Conservation (phyloP, 2,797 vertebrate species). For the Coendou prehensilis region DNA sequence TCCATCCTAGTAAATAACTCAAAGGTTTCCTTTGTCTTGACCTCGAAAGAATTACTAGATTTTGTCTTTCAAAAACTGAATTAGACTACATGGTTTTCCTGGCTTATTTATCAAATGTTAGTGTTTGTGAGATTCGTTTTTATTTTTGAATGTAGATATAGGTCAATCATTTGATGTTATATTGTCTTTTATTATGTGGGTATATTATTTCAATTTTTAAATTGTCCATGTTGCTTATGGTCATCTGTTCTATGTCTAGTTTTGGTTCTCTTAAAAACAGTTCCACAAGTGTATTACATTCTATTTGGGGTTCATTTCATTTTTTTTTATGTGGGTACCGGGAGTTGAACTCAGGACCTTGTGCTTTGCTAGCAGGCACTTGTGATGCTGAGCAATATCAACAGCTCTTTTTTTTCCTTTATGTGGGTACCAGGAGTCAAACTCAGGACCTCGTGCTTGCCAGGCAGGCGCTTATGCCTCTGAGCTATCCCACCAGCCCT, state of each 20-base stretch:
- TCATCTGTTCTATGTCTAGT: neutral
- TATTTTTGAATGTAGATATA: neutral
- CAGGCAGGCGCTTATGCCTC: too few species aligned
- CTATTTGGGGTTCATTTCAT: neutral
- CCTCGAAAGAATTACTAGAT: neutral
- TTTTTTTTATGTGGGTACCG: neutral
- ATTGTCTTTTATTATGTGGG: neutral
- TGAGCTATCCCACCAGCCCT: too few species aligned
- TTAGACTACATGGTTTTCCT: neutral
- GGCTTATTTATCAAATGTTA: neutral
- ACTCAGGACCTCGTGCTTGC: too few species aligned
- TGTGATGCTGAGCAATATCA: too few species aligned
- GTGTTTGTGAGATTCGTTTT: neutral
- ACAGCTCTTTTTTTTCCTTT: too few species aligned
- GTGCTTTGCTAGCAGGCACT: too few species aligned
- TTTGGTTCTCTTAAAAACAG: neutral
- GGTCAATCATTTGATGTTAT: neutral
- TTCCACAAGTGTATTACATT: neutral
- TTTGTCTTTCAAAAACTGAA: neutral
- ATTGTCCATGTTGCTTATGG: neutral
- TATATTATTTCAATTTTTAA: neutral
- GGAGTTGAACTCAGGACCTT: too few species aligned
- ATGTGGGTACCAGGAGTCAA: too few species aligned
- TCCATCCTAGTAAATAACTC: neutral
- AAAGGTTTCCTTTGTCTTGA: neutral